These are phyloP conservation scores for Zeugodacus cucurbitae DNA, from an alignment of 1,140 invertebrate genomes.

Conservation along the genomic window DNA sequence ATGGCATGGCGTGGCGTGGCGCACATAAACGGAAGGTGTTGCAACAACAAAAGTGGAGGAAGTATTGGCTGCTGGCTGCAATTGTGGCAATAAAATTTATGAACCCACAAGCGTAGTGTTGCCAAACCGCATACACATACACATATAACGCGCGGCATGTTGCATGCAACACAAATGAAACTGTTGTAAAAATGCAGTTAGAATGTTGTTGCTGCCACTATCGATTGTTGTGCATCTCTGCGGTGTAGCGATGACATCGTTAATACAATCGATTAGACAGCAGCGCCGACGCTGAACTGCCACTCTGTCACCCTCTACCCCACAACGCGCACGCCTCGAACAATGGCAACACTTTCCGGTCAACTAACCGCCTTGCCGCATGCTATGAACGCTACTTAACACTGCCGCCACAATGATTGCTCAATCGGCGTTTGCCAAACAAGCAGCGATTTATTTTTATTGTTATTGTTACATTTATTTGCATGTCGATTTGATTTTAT, in stretches of 20 bases:
- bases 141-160: background rate
- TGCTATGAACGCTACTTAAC: background rate
- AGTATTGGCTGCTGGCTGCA: background rate
- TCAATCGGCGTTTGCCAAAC: background rate
- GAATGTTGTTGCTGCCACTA: conserved; percentile 1
- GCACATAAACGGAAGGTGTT: background rate
- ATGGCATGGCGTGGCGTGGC: background rate
- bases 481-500: conserved; percentile 10
- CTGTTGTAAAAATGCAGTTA: background rate
- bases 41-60: background rate
- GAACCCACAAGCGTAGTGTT: background rate
- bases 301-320: background rate
- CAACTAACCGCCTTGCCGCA: background rate
- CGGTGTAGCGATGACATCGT: background rate
- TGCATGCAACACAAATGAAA: background rate
- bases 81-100: background rate
- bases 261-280: conserved; percentile 22
- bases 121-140: background rate
- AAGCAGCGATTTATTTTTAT: conserved; percentile 1
- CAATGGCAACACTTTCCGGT: background rate
- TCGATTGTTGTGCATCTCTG: background rate
- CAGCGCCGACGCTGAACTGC: background rate
- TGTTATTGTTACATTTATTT: conserved; percentile 12
- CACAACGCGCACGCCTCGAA: background rate
- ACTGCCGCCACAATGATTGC: background rate